These are phyloP conservation scores for Synergus japonicus DNA, from an alignment of 2,888 invertebrate species.

Conservation along the genomic window DNA sequence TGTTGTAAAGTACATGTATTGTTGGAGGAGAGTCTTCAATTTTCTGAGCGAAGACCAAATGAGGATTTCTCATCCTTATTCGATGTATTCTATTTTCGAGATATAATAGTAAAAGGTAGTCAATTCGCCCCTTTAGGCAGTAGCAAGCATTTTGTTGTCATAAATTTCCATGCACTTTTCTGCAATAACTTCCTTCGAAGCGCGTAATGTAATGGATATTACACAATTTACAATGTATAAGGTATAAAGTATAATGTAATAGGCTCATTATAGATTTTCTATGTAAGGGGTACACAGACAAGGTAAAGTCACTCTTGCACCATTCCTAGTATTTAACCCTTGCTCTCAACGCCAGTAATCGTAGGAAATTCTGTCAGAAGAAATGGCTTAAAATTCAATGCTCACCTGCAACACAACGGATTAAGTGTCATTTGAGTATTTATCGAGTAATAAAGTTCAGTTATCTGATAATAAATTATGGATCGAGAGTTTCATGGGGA, in stretches of 20 bases:
- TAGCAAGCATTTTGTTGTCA: slow-evolving; percentile 36
- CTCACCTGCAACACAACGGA: background rate
- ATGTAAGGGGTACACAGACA: slow-evolving; percentile 17
- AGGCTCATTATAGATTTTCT: slow-evolving; percentile 32
- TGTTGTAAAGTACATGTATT: background rate
- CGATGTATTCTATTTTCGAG: background rate
- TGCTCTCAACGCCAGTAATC: slow-evolving; percentile 23
- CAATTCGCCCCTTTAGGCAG: slow-evolving; percentile 14
- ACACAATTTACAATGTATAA: slow-evolving; percentile 25
- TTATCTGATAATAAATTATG: background rate
- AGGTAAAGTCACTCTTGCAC: slow-evolving; percentile 14
- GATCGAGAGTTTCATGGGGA: background rate
- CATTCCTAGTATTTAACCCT: slow-evolving; percentile 36
- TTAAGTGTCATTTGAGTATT: background rate
- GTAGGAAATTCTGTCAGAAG: slow-evolving; percentile 10
- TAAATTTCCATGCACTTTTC: slow-evolving; percentile 6
- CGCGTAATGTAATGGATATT: slow-evolving; percentile 3
- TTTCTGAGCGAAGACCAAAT: background rate
- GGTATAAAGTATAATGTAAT: background rate
- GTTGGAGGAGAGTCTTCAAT: background rate
- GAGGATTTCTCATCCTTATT: background rate
- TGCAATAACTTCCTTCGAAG: slow-evolving; percentile 37
- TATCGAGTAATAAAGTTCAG: background rate
- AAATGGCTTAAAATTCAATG: background rate
- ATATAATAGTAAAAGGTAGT: background rate